phyloP scores from a whole-genome alignment of 2,113 vertebrate genomes.

The Cyprinodon variegatus region DNA sequence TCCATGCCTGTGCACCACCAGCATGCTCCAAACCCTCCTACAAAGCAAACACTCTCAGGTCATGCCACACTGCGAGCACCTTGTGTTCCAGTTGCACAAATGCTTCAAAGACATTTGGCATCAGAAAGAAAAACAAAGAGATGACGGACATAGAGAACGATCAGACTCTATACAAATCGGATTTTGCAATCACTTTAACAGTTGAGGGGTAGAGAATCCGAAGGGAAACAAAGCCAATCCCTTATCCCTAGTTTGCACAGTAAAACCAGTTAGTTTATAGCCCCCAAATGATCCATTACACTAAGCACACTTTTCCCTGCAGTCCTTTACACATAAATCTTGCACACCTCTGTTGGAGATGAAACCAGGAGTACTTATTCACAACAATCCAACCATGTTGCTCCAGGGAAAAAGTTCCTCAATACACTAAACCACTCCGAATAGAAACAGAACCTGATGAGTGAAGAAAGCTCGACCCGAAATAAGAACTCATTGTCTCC shows the following conservation, averaged over 20 bases:
- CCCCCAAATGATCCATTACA: slow-evolving; percentile 52
- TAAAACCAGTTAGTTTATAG: slow-evolving; percentile 55
- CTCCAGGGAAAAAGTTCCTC: slow-evolving; percentile 38
- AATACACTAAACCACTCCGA: slow-evolving; percentile 43
- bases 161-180: neutral
- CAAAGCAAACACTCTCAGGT: slow-evolving; percentile 50
- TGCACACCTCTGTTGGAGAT: slow-evolving; percentile 3
- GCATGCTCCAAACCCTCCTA: slow-evolving; percentile 33
- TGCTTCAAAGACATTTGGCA: slow-evolving; percentile 26
- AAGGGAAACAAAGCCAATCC: slow-evolving; percentile 11
- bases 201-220: neutral
- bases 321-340: slow-evolving; percentile 58
- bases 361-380: slow-evolving; percentile 63
- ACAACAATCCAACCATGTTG: slow-evolving; percentile 46
- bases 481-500: slow-evolving; percentile 4
- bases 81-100: slow-evolving; percentile 46
- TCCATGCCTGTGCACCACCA: neutral
- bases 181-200: neutral
- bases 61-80: slow-evolving; percentile 57
- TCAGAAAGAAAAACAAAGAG: slow-evolving; percentile 20
- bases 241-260: slow-evolving; percentile 13
- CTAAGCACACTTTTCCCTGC: slow-evolving; percentile 31
- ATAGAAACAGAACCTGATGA: slow-evolving; percentile 57
- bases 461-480: slow-evolving; percentile 36
- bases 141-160: slow-evolving; percentile 6